Base-by-base conservation (phyloP, 2,888 invertebrate genomes). In the Ectemnius lituratus region DNA sequence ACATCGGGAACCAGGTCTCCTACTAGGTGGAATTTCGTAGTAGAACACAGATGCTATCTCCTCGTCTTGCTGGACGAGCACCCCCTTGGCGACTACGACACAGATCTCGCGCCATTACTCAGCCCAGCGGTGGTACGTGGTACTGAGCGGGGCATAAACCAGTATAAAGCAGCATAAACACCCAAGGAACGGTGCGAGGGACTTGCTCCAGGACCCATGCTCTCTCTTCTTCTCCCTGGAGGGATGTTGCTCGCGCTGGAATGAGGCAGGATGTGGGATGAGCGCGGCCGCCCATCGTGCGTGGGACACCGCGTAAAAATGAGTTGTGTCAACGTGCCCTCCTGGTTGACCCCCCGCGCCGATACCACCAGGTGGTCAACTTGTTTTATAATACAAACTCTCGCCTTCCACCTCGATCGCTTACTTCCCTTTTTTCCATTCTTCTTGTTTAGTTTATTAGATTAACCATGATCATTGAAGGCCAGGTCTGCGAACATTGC, bases 291-390 rank as follows among this genome's bases (percentile, higher is more conserved):
- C 87, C 87, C 88, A 89, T 89, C 87, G 89, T 84, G 88, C 87
- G 85, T 85, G 87, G 88, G 87, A 88, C 83, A 84, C 79, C 87
- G 89, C 87, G 89, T 89, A 89, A 90, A 90, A 90, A 88, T 89
- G 89, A 89, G 87, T 89, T 88, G 89, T 88, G 89, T 89, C 90
- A 90, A 90, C 89, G 89, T 86, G 85, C 83, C 71, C 70, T 37
- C n/a, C 70, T 76, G 62, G 78, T 68, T 58, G 83, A 79, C 87
- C 89, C 88, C 85, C 87, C 85, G 85, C 82, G 79, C 75, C 75
- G 76, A 67, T 81, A 79, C 85, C 89, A 84, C 88, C 89, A 87
- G 87, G 86, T 87, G 87, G 88, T 79, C 86, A 69, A 75, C 84
- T 85, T 84, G 84, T 86, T 86, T 86, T 85, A 88, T 85, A 86